Evolutionary conservation across 2,888 invertebrate species (phyloP), one percentile per base, ranked within the genome.

Genomic region (Pharmacophagus antenor): DNA sequence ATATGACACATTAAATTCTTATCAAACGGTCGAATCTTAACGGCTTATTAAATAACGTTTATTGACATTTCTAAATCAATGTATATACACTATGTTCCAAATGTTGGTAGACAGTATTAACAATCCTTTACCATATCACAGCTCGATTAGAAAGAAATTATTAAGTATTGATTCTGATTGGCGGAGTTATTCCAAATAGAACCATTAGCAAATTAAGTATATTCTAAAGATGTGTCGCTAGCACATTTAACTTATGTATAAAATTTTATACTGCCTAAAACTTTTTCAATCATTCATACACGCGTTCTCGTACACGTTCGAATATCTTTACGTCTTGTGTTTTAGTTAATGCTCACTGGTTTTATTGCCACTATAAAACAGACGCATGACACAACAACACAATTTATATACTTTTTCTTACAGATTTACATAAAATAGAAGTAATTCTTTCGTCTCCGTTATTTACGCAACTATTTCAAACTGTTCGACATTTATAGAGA

Each of bases 221-320:
- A 72, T 70, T 71, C 73, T 66, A 70, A 74, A 73, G 79, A 71
- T 75, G 75, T 79, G 79, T 80, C 79, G 77, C 84, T 82, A 79
- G 85, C 82, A 82, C 79, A 74, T 80, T 81, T 83, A 84, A 84
- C n/a, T n/a, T n/a, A n/a, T 84, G 78, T 79, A 81, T 83, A 84
- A 84, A 82, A 81, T 79, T 82, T 81, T 83, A 83, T 82, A 80
- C 79, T 73, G 73, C 72, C 76, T 77, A 77, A 77, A 79, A 78
- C 74, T 77, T 74, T 75, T 76, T 78, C 72, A 73, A 76, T 72
- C 70, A 42, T 42, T 42, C 73, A 73, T 73, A 70, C 75, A 73
- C 71, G 72, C 74, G 71, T 73, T 73, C 70, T 70, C 72, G 80
- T 79, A 81, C 83, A 76, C 72, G 75, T 70, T 68, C 71, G 67